These are phyloP conservation scores for Diaphora mendica DNA, from an alignment of 2,888 invertebrate species.

Conservation along the genomic window DNA sequence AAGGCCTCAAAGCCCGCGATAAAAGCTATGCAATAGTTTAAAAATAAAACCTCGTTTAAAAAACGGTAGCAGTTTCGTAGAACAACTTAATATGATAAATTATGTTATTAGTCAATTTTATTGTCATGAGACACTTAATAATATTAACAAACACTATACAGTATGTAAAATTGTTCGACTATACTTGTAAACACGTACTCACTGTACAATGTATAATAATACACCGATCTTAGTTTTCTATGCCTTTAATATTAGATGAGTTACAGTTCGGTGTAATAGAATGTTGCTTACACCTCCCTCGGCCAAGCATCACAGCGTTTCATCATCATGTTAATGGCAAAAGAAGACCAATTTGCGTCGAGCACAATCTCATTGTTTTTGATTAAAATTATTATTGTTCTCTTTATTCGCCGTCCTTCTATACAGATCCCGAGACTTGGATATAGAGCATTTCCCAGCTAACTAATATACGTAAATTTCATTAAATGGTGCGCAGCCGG, in stretches of 20 bases:
- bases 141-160: too few relatives aligned
- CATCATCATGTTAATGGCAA: constrained; percentile 76
- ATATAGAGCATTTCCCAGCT: constrained; percentile 44
- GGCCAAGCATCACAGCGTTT: constrained; percentile 63
- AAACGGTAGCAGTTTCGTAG: too few relatives aligned
- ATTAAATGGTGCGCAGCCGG: constrained; percentile 51
- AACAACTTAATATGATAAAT: too few relatives aligned
- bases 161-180: too few relatives aligned
- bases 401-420: constrained; percentile 59
- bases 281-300: constrained; percentile 52
- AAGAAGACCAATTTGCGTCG: constrained; percentile 79
- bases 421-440: constrained; percentile 54
- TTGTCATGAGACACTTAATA: too few relatives aligned
- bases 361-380: constrained; percentile 81
- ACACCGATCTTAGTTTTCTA: too few relatives aligned
- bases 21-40: too few relatives aligned
- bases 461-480: constrained; percentile 46
- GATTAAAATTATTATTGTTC: constrained; percentile 83
- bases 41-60: too few relatives aligned
- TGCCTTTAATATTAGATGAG: background rate
- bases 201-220: too few relatives aligned
- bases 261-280: constrained; percentile 55
- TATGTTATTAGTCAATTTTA: too few relatives aligned
- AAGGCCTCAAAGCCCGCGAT: too few relatives aligned
- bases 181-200: too few relatives aligned